A percentile compares a stretch with the other conserved stretches of the same genome.
These are phyloP conservation scores for Drosophila azteca DNA, from an alignment of 1,140 invertebrate species.

Conservation along the genomic window DNA sequence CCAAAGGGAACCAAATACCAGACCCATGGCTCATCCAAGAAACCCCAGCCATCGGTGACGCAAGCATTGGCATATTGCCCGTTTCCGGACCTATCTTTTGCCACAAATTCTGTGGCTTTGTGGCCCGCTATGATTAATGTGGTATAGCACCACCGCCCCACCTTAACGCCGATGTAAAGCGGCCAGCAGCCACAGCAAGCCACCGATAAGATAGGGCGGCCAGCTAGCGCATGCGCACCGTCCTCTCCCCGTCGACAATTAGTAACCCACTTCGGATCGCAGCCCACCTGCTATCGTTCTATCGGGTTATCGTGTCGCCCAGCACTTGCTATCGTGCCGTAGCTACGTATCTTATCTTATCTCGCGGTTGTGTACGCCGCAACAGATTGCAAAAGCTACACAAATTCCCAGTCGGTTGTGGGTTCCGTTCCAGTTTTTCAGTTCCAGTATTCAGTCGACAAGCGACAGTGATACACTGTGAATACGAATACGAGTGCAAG, in stretches of 20 bases:
- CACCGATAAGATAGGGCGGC: conserved; percentile 51
- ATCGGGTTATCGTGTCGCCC: conserved; percentile 36
- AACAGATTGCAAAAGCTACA: conserved; percentile 76
- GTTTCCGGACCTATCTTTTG: conserved; percentile 14
- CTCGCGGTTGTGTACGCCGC: conserved; percentile 33
- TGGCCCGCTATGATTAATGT: conserved; percentile 61
- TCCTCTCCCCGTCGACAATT: conserved; percentile 20
- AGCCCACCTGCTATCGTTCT: conserved; percentile 59
- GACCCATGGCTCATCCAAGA: conserved; percentile 25
- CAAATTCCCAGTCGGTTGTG: conserved; percentile 54
- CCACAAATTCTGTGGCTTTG: conserved; percentile 40
- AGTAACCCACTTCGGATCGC: conserved; percentile 62
- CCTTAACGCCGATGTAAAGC: conserved; percentile 43
- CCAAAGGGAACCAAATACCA: conserved; percentile 26
- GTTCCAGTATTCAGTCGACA: conserved; percentile 61
- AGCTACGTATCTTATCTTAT: conserved; percentile 53
- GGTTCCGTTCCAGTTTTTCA: conserved; percentile 44
- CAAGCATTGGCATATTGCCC: conserved; percentile 27
- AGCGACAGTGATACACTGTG: conserved; percentile 62
- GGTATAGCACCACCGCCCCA: conserved; percentile 14
- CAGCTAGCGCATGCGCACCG: conserved; percentile 54
- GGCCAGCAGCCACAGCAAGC: conserved; percentile 13
- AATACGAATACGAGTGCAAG: conserved; percentile 68
- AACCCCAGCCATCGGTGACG: conserved; percentile 19
- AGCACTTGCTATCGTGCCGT: conserved; percentile 60